These are phyloP conservation scores for Slavum lentiscoides DNA, from an alignment of 2,888 invertebrate genomes.

Conservation along the genomic window DNA sequence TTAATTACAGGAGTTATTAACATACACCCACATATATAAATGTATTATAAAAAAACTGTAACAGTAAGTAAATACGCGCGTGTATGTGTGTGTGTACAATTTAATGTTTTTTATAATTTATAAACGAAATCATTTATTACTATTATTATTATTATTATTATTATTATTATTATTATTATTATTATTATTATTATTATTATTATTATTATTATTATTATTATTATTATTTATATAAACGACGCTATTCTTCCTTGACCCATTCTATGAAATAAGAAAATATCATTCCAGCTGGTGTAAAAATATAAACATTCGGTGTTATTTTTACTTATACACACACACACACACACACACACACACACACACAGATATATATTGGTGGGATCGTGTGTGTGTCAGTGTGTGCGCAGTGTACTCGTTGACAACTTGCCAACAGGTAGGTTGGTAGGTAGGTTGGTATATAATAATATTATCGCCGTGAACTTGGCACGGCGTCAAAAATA, in stretches of 20 bases:
- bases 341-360: not conserved
- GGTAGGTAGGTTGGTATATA: too few species aligned
- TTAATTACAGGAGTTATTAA: too few species aligned
- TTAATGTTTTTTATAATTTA: not conserved
- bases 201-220: too few species aligned
- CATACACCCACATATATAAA: too few species aligned
- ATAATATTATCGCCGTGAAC: too few species aligned
- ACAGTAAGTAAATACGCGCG: too few species aligned
- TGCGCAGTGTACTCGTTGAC: not conserved
- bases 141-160: too few species aligned
- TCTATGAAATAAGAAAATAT: constrained; percentile 36
- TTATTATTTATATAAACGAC: not conserved
- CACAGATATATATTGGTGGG: not conserved
- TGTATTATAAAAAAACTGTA: too few species aligned
- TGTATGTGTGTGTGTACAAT: not conserved
- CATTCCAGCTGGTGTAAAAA: constrained; percentile 11
- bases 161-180: too few species aligned
- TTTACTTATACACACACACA: not conserved
- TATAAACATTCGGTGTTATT: constrained; percentile 27
- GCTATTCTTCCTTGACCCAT: constrained; percentile 48
- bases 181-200: too few species aligned
- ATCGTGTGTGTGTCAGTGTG: not conserved
- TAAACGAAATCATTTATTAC: constrained; percentile 11
- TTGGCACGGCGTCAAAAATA: constrained; percentile 25
- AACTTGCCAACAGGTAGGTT: constrained; percentile 20